Conservation (phyloP, 2,797 vertebrate genomes). For the Chiloscyllium punctatum region DNA sequence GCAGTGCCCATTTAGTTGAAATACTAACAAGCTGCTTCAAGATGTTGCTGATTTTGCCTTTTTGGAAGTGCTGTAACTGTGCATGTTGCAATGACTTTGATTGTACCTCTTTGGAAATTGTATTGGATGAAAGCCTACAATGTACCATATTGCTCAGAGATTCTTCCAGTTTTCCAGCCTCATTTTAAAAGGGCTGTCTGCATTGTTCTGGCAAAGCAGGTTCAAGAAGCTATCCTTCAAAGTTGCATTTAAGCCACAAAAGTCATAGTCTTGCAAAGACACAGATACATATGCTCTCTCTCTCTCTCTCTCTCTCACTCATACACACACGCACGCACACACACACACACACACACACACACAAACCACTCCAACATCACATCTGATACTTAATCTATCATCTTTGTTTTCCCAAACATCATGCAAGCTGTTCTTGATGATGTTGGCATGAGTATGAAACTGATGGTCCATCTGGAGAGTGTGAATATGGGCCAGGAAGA, state of each 20-base stretch:
- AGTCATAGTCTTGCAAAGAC: not conserved
- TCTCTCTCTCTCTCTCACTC: too few relatives aligned
- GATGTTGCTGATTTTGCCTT: not conserved
- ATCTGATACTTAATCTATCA: slow-evolving; percentile 82
- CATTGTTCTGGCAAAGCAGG: not conserved
- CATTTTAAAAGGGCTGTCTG: not conserved
- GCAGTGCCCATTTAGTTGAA: not conserved
- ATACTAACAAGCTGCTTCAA: not conserved
- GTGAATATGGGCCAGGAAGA: slow-evolving; percentile 62
- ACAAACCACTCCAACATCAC: slow-evolving; percentile 44
- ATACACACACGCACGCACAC: not conserved
- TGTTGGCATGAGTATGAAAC: slow-evolving; percentile 67
- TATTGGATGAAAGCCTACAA: too few relatives aligned
- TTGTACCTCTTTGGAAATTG: slow-evolving; percentile 1
- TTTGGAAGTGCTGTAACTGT: not conserved
- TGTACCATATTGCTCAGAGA: not conserved
- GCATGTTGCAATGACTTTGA: not conserved
- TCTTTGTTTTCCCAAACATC: slow-evolving; percentile 84
- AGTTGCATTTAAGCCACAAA: slow-evolving; percentile 6
- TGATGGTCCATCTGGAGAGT: slow-evolving; percentile 78
- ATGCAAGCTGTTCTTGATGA: slow-evolving; percentile 67
- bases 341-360: slow-evolving; percentile 3
- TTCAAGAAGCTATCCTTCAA: not conserved
- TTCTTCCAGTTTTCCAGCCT: not conserved
- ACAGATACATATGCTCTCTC: too few relatives aligned